phyloP scores from a whole-genome alignment of 2,113 vertebrate genomes.

The Heliornis fulica region DNA sequence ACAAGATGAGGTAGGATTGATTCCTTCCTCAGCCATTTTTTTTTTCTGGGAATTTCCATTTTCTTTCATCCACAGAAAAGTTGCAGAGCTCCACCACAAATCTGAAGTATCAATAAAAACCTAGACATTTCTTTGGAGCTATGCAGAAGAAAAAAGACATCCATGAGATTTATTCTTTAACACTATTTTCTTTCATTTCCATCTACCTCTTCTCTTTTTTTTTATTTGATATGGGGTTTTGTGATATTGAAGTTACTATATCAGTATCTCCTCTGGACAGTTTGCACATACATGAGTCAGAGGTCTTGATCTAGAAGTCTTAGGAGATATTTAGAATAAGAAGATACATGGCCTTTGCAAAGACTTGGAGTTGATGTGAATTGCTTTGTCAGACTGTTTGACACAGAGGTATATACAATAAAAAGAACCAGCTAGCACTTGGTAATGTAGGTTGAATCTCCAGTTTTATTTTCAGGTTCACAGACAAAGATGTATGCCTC shows the following conservation, averaged over 20 bases:
- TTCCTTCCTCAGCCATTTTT: neutral
- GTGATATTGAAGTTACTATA: neutral
- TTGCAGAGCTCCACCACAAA: neutral
- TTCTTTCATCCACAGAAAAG: neutral
- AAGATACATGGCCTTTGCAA: neutral
- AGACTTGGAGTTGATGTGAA: neutral
- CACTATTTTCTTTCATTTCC: neutral
- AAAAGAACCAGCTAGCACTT: neutral
- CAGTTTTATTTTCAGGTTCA: neutral
- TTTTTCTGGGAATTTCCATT: neutral
- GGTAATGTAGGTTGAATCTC: neutral
- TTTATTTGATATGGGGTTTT: neutral
- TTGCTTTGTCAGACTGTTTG: neutral
- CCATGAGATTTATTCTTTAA: neutral
- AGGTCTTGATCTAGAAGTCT: neutral
- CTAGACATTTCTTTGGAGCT: neutral
- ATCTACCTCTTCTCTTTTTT: neutral
- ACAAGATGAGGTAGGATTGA: neutral
- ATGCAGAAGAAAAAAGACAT: neutral
- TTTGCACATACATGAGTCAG: neutral
- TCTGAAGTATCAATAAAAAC: neutral
- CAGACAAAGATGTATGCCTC: neutral
- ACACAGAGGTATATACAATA: neutral
- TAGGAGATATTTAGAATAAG: neutral
- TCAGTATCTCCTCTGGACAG: neutral